Conservation (phyloP, 2,113 vertebrate species). For the Sturnira hondurensis region DNA sequence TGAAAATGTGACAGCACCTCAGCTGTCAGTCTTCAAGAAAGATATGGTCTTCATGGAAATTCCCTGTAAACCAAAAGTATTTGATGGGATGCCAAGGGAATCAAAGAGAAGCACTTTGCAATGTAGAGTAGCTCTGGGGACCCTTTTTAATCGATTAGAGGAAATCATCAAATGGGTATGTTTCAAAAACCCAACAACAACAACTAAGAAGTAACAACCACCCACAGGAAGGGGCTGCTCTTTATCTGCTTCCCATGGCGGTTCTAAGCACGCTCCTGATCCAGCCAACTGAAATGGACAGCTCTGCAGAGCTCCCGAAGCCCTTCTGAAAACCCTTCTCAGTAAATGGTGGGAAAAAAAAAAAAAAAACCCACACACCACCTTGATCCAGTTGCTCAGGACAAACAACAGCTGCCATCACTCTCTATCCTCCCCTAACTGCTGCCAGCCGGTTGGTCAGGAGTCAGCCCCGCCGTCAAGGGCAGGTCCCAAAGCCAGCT, state of each 20-base stretch:
- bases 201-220: not conserved
- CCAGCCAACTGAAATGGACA: rapidly evolving
- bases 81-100: not conserved
- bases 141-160: not conserved
- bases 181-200: not conserved
- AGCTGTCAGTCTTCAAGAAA: not conserved
- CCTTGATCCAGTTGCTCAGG: not conserved
- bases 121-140: no score
- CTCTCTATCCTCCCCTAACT: not conserved
- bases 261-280: rapidly evolving
- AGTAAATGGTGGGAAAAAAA: rapidly evolving
- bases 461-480: not conserved
- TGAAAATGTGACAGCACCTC: not conserved
- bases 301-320: not conserved
- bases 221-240: not conserved
- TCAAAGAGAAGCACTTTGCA: not conserved
- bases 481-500: rapidly evolving
- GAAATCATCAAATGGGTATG: not conserved
- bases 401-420: not conserved
- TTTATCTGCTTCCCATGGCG: not conserved
- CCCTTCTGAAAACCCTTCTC: not conserved
- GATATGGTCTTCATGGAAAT: not conserved
- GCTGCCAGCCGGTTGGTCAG: rapidly evolving
- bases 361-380: no score
- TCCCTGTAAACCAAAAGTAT: not conserved